Base-by-base conservation (phyloP, 2,113 vertebrate genomes). In the Nycticebus coucang region DNA sequence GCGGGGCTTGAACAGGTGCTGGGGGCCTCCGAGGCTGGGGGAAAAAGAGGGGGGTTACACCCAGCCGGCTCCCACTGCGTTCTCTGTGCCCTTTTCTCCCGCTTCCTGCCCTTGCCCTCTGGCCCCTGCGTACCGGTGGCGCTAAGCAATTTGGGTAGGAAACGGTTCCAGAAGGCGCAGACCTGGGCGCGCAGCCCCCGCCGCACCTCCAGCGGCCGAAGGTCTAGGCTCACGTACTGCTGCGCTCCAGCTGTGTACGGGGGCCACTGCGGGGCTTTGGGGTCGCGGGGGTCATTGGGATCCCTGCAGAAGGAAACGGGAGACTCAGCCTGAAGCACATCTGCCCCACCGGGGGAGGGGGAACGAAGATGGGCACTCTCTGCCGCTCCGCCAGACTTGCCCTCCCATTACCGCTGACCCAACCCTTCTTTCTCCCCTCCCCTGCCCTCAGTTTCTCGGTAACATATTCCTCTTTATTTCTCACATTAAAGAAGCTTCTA, bases 101-200 rank as follows among this genome's bases (percentile, higher is more conserved):
- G 21, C 55, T 17, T 66, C 89, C 55, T 37, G 22, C 7, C 78
- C 62, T 41, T 7, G n/a, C 66, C 86, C 8, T 0, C 87, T 55
- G 74, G 80, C 14, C 57, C 82, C 57, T 1, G 82, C 94, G 10
- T 98, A 99, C 99, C 99, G 37, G 99, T 99, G 94, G 99, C 99
- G 92, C 99, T 99, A 97, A 99, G 99, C 69, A 99, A 97, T 89
- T 99, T 99, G 88, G 99, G 99, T 33, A 99, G 98, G 97, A 99
- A 99, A 55, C 98, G 99, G 96, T 99, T 99, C 99, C 99, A 99
- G 97, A 99, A 99, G 68, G 99, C 99, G 91, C 99, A 99, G 96
- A 99, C 98, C 98, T 99, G 99, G 94, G 99, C 99, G 55, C 99
- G 98, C 57, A 99, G 98, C 69, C 99, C 99, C 90, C 97, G 98